These are phyloP conservation scores for Sander vitreus DNA, from an alignment of 2,113 vertebrate species.

Conservation along the genomic window DNA sequence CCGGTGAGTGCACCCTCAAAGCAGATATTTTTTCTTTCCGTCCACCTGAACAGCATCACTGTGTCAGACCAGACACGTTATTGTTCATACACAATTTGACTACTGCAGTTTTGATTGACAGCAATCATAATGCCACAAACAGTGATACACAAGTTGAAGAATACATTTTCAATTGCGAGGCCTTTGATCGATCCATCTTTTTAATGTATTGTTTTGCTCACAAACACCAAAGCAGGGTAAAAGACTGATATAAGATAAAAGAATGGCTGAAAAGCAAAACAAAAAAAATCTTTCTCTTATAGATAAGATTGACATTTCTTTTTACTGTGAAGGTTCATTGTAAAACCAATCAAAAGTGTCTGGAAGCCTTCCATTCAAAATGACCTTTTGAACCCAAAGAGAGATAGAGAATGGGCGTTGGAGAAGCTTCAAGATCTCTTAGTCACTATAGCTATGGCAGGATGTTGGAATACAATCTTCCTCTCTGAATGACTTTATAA, in stretches of 20 bases:
- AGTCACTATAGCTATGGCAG: neutral
- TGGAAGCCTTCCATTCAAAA: neutral
- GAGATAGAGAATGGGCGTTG: too few species aligned
- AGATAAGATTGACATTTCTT: neutral
- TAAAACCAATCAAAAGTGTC: neutral
- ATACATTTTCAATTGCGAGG: neutral
- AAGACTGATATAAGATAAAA: too few species aligned
- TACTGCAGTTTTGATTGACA: neutral
- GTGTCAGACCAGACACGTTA: neutral
- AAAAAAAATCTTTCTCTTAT: neutral
- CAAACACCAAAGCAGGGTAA: neutral
- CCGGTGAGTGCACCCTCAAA: conserved; percentile 15
- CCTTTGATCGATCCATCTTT: neutral
- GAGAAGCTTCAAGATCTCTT: too few species aligned
- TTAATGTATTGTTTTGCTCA: neutral
- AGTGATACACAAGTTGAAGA: neutral
- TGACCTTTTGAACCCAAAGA: neutral
- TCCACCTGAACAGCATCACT: conserved; percentile 4
- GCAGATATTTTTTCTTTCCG: neutral
- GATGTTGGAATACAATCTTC: neutral
- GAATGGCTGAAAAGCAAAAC: neutral
- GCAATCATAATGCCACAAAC: neutral
- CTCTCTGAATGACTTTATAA: neutral
- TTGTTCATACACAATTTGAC: neutral
- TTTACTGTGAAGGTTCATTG: neutral